phyloP scores from a whole-genome alignment of 1,140 invertebrate genomes.

The Steinernema feltiae region DNA sequence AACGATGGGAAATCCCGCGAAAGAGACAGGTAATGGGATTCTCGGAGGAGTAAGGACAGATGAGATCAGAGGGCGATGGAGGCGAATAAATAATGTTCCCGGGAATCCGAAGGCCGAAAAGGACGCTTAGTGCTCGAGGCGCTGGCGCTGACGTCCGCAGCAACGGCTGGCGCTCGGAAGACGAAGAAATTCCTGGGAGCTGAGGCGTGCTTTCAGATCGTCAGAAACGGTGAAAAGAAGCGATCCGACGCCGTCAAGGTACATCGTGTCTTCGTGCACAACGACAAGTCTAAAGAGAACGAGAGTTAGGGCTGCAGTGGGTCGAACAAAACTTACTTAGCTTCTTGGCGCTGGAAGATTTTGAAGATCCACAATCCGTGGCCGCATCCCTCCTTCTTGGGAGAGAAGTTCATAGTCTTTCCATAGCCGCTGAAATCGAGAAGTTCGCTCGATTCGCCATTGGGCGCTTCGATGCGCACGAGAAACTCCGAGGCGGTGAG shows the following conservation, averaged over 20 bases:
- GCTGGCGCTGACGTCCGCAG: not conserved
- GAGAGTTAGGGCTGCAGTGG: not conserved
- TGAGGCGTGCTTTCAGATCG: not conserved
- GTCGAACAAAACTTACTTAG: not conserved
- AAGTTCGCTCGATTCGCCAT: not conserved
- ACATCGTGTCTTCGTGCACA: not conserved
- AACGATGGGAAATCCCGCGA: constrained; percentile 7
- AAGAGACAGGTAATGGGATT: not conserved
- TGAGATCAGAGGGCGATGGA: not conserved
- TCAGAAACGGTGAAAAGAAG: not conserved
- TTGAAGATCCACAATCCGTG: not conserved
- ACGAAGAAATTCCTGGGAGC: not conserved
- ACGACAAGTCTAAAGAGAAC: not conserved
- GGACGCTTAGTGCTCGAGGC: not conserved
- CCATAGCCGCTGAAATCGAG: not conserved
- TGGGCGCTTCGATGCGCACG: not conserved
- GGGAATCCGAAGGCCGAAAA: not conserved
- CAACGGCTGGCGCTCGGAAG: constrained; percentile 10
- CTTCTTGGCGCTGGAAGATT: not conserved
- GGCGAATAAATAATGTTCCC: not conserved
- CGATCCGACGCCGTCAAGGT: constrained; percentile 5
- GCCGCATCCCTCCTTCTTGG: not conserved
- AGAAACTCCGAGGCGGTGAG: not conserved
- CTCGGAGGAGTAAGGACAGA: not conserved
- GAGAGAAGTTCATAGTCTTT: not conserved